Conservation (phyloP, 1,140 invertebrate species). For the Zaprionus inermis region DNA sequence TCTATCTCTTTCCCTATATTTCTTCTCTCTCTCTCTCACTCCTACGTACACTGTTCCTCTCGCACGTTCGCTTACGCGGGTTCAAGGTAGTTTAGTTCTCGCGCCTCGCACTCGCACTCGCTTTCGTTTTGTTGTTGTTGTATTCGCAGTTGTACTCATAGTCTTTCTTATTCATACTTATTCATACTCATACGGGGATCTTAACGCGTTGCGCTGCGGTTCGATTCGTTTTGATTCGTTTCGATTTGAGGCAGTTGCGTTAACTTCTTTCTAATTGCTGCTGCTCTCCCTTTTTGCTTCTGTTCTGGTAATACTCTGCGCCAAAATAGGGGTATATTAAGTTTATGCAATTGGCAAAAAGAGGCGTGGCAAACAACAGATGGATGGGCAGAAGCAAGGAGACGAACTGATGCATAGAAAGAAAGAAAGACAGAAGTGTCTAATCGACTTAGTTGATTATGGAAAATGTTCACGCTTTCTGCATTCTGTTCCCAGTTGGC, state of each 20-base stretch:
- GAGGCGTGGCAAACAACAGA: too few species aligned
- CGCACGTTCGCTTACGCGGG: constrained; percentile 43
- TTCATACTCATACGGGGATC: not conserved
- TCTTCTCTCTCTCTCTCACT: not conserved
- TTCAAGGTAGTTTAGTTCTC: constrained; percentile 70
- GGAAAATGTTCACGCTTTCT: too few species aligned
- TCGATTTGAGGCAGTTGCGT: constrained; percentile 14
- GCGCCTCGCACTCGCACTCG: constrained; percentile 23
- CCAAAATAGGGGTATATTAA: too few species aligned
- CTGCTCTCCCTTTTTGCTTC: not conserved
- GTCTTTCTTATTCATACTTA: not conserved
- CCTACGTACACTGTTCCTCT: not conserved
- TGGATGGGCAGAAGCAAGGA: too few species aligned
- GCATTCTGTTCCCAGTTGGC: too few species aligned
- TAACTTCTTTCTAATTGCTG: constrained; percentile 39
- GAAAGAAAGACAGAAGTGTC: too few species aligned
- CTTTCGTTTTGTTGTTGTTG: not conserved
- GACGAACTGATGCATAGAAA: too few species aligned
- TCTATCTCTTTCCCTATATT: not conserved
- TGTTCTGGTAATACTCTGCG: constrained; percentile 27
- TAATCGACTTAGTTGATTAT: too few species aligned
- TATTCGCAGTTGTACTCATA: not conserved
- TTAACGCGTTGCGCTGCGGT: constrained; percentile 15
- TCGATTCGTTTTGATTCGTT: constrained; percentile 28
- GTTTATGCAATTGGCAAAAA: too few species aligned